Base-by-base conservation (phyloP, 2,113 vertebrate species). In the Sceloporus tristichus region DNA sequence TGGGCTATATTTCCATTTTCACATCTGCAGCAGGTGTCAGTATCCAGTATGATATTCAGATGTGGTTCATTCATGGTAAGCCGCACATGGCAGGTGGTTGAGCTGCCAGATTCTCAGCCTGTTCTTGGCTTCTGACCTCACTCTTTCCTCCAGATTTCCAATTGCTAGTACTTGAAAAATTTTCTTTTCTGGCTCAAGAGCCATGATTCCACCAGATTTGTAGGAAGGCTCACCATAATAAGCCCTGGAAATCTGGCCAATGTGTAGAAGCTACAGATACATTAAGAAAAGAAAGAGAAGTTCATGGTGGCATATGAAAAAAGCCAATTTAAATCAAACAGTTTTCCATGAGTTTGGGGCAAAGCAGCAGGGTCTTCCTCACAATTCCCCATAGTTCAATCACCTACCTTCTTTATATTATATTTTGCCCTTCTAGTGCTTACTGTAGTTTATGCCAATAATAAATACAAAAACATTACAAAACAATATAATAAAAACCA, bases 21-120 rank as follows among this genome's bases (percentile, higher is more conserved):
- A 75, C n/a, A 38, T 82, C 29, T 66, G 29, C 6, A 75, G 18
- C 79, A 75, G 79, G 34, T 74, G n/a, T n/a, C n/a, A n/a, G n/a
- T n/a, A n/a, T 87, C 78, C 79, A 82, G 27, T 48, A 9, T 38
- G 56, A 87, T 29, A 38, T 53, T 40, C 56, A 82, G 40, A 87
- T 87, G 79, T 48, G 40, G 79, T 65, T 87, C 18, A 9, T 86
- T 85, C 4, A 27, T 74, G 79, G 9, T 82, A 65, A 82, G 27
- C 56, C 73, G 34, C 73, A 75, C 19, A 66, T 76, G 68, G 27
- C 86, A 81, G 85, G 38, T 87, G 23, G 38, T 65, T 75, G 54
- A 82, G 56, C 19, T 86, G 10, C n/a, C 79, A 62, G 56, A 38
- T 82, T 70, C 71, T 40, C 11, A 25, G 54, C 54, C 23, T 16